These are phyloP conservation scores for Serinus canaria DNA, from an alignment of 2,113 vertebrate species.

Conservation along the genomic window DNA sequence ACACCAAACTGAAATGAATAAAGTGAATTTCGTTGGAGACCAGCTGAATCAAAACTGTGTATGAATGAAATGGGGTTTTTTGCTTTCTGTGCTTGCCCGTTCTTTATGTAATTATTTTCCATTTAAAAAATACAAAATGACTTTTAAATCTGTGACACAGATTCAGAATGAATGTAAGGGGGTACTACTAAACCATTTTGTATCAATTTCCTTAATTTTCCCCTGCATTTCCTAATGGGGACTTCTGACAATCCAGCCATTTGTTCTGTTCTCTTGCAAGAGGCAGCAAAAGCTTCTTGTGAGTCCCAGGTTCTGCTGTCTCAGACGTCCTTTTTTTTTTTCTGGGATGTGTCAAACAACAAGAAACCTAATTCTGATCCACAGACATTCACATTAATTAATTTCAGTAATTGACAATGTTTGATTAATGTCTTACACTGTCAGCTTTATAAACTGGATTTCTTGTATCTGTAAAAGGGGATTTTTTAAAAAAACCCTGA, in stretches of 20 bases:
- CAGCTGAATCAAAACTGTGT: neutral
- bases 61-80: accelerated
- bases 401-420: neutral
- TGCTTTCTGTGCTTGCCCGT: neutral
- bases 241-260: neutral
- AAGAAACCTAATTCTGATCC: neutral
- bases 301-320: neutral
- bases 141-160: neutral
- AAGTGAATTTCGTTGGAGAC: neutral
- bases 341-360: neutral
- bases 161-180: neutral
- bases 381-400: neutral
- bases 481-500: neutral
- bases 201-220: neutral
- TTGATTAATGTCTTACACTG: neutral
- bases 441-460: neutral
- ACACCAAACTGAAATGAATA: neutral
- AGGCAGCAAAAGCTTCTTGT: neutral
- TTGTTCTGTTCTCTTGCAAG: neutral
- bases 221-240: neutral
- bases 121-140: neutral
- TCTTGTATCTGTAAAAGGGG: neutral
- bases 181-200: neutral
- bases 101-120: neutral
- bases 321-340: neutral